A percentile compares a stretch with the other conserved stretches of the same genome.
Conservation (phyloP, 2,888 invertebrate genomes). For the Epsilonema sp. region DNA sequence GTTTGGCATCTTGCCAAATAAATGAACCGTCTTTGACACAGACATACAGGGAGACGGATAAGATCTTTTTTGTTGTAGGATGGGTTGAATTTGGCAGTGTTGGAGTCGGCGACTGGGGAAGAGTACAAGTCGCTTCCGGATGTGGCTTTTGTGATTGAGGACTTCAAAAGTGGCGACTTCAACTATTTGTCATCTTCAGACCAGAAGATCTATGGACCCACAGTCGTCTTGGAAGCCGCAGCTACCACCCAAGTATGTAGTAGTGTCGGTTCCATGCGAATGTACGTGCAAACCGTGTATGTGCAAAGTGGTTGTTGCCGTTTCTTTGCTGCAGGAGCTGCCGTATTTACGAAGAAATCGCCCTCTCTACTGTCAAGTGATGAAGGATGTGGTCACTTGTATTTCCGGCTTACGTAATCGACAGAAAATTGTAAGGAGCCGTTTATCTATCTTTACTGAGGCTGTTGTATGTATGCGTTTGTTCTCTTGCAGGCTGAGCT, state of each 20-base stretch:
- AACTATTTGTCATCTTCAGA: conserved; percentile 40
- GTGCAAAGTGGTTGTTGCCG: no score
- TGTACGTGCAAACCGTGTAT: no score
- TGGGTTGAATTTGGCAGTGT: not conserved
- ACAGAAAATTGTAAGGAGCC: not conserved
- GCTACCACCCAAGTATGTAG: conserved; percentile 33
- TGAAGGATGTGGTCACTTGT: conserved; percentile 68
- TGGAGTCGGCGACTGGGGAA: not conserved
- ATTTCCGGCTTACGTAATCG: conserved; percentile 51
- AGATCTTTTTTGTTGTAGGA: not conserved
- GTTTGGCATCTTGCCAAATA: no score
- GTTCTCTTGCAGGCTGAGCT: conserved; percentile 48
- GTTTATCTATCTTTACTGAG: not conserved
- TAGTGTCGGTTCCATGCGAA: no score
- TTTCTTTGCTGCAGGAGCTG: conserved; percentile 39
- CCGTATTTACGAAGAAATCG: conserved; percentile 49
- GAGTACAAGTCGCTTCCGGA: not conserved
- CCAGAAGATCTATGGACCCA: conserved; percentile 30
- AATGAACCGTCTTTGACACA: no score
- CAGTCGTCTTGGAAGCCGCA: conserved; percentile 28
- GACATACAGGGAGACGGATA: no score
- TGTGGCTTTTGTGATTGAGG: conserved; percentile 57
- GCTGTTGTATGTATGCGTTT: not conserved
- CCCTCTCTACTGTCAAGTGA: conserved; percentile 65
- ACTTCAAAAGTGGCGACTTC: conserved; percentile 52